Evolutionary conservation across 1,140 invertebrate genomes (phyloP).

Genomic region (Stenopsyche tienmushanensis): DNA sequence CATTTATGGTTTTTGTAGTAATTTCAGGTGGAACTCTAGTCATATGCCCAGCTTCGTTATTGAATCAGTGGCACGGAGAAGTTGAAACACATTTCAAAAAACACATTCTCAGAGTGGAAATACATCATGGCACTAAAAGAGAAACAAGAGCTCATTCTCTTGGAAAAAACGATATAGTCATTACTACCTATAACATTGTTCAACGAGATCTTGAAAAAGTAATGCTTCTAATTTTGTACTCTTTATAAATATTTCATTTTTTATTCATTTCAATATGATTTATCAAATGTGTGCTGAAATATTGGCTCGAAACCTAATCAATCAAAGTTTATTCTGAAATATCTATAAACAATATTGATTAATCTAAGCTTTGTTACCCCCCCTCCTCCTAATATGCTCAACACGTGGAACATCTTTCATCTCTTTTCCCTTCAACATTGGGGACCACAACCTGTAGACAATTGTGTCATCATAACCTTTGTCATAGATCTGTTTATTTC

Average conservation of each 20-base stretch:
- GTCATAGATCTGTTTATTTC: too few relatives aligned
- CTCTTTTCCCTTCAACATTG: too few relatives aligned
- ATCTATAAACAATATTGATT: too few relatives aligned
- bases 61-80: constrained; percentile 87
- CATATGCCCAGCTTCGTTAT: constrained; percentile 82
- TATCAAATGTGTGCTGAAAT: too few relatives aligned
- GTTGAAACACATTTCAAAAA: constrained; percentile 65
- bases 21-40: constrained; percentile 75
- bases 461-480: too few relatives aligned
- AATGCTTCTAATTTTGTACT: neutral
- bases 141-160: constrained; percentile 63
- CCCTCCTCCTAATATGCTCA: too few relatives aligned
- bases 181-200: constrained; percentile 77
- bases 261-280: neutral
- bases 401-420: too few relatives aligned
- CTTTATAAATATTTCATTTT: too few relatives aligned
- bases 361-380: too few relatives aligned
- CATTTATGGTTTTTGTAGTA: constrained; percentile 43
- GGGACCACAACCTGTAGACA: too few relatives aligned
- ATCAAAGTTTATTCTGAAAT: too few relatives aligned
- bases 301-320: too few relatives aligned
- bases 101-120: constrained; percentile 62
- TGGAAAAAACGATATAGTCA: constrained; percentile 66
- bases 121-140: constrained; percentile 82
- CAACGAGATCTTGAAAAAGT: constrained; percentile 52